phyloP scores from a whole-genome alignment of 2,113 vertebrate species.

The human region DNA sequence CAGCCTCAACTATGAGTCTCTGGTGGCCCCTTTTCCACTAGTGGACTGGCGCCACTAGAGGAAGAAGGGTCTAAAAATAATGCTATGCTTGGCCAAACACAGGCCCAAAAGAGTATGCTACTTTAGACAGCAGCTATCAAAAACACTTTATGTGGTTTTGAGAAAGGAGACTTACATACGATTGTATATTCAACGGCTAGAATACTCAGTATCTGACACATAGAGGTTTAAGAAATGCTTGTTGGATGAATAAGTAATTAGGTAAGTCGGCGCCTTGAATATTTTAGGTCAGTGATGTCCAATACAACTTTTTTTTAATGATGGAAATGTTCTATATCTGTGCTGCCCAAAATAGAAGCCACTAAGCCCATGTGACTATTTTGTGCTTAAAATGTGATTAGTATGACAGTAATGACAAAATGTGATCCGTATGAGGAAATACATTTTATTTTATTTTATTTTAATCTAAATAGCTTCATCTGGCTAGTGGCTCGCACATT shows the following conservation, averaged over 20 bases:
- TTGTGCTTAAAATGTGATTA: slow-evolving; percentile 3
- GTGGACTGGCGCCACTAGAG: not conserved
- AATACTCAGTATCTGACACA: not conserved
- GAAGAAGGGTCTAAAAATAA: not conserved
- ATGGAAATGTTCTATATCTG: not conserved
- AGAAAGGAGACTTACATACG: not conserved
- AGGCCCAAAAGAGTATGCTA: not conserved
- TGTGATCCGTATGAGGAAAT: not conserved
- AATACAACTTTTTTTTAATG: not conserved
- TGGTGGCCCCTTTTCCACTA: not conserved
- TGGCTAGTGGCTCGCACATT: not conserved
- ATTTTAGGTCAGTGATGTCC: not conserved
- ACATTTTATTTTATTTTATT: not conserved
- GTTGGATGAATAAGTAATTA: not conserved
- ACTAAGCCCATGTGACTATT: not conserved
- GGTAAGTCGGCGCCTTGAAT: not conserved
- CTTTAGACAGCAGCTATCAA: not conserved
- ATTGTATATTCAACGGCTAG: not conserved
- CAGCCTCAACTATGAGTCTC: not conserved
- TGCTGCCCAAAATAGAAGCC: not conserved
- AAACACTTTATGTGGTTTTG: not conserved
- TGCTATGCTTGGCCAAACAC: not conserved
- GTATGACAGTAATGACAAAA: not conserved
- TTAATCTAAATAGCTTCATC: not conserved
- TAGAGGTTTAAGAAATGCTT: not conserved